Percentiles rank a stretch among this genome's conserved stretches.
phyloP scores from a whole-genome alignment of 2,797 vertebrate species.

The Sebastes melanostomus region DNA sequence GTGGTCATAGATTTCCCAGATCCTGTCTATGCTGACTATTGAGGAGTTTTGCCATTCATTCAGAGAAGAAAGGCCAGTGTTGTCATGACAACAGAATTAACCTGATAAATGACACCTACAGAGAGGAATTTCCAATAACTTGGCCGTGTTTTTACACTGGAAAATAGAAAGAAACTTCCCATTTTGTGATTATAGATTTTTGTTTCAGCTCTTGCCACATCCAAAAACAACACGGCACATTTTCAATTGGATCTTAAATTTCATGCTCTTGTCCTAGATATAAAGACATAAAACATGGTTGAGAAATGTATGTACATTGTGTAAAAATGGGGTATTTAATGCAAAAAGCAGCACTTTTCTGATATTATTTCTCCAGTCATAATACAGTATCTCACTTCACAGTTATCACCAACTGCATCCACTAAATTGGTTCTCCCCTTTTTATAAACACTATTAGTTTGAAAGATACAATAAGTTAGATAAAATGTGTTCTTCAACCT shows the following conservation, averaged over 20 bases:
- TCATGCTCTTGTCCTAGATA: not conserved
- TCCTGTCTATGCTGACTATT: not conserved
- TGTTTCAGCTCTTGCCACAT: not conserved
- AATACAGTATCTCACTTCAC: not conserved
- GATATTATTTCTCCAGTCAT: not conserved
- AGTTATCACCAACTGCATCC: not conserved
- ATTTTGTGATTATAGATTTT: not conserved
- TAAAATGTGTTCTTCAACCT: not conserved
- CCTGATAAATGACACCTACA: not conserved
- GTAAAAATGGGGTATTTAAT: not conserved
- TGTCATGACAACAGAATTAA: not conserved
- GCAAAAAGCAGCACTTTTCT: constrained; percentile 1
- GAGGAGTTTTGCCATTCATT: not conserved
- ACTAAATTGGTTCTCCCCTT: not conserved
- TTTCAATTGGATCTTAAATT: not conserved
- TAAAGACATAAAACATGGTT: not conserved
- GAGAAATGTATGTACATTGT: not conserved
- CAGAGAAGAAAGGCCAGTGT: not conserved
- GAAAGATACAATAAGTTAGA: not conserved
- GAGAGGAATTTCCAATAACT: not conserved
- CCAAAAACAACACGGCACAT: not conserved
- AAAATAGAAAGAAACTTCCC: not conserved
- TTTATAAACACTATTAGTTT: not conserved
- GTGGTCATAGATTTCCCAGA: not conserved
- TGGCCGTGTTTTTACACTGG: not conserved